phyloP scores from a whole-genome alignment of 2,113 vertebrate species.

The Cyrtonyx montezumae region DNA sequence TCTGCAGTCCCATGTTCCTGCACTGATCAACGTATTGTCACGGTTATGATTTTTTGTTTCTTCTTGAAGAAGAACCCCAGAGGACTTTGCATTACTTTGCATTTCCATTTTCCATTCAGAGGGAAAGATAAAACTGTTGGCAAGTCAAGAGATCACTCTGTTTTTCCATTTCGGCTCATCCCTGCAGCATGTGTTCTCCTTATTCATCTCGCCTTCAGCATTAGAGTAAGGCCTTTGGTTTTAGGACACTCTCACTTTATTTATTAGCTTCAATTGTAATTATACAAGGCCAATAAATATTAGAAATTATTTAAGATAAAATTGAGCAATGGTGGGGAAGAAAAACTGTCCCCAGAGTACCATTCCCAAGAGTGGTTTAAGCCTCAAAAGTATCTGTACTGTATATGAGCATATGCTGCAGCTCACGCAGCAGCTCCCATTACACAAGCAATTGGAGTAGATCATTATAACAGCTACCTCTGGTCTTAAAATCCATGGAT shows the following conservation, averaged over 20 bases:
- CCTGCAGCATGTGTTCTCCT: too few relatives aligned
- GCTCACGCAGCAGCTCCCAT: background rate
- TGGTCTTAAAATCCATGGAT: constrained; percentile 35
- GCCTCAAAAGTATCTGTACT: constrained; percentile 6
- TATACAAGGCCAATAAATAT: background rate
- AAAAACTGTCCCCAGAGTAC: background rate
- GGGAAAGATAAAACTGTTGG: too few relatives aligned
- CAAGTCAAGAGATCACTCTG: too few relatives aligned
- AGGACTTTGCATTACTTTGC: too few relatives aligned
- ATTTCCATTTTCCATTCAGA: too few relatives aligned
- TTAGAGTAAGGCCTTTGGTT: too few relatives aligned
- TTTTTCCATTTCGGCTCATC: too few relatives aligned
- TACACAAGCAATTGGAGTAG: background rate
- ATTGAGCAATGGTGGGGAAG: background rate
- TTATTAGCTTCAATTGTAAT: too few relatives aligned
- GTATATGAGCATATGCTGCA: background rate
- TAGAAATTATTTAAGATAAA: background rate
- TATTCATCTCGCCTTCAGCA: too few relatives aligned
- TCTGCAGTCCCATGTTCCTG: background rate
- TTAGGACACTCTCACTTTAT: too few relatives aligned
- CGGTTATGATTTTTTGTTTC: too few relatives aligned
- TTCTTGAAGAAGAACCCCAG: too few relatives aligned
- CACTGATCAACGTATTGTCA: background rate
- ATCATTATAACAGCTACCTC: background rate
- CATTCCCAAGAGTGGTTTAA: constrained; percentile 14